Evolutionary conservation across 2,113 vertebrate species (phyloP).

Genomic region (Oreochromis tanganicae): DNA sequence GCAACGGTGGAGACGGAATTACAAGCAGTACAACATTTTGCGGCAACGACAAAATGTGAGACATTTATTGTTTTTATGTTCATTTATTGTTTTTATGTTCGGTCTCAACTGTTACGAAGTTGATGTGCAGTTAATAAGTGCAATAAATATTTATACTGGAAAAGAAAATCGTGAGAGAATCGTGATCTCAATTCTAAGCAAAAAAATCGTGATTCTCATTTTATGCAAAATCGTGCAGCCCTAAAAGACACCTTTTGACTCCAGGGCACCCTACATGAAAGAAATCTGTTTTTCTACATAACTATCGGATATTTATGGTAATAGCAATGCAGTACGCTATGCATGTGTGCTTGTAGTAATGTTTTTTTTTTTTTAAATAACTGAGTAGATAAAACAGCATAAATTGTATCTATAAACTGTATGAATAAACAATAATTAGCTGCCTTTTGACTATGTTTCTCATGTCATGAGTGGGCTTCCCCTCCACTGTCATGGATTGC

Average conservation of each 20-base stretch:
- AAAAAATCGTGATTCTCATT: too few relatives aligned
- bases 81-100: too few relatives aligned
- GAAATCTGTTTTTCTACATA: not conserved
- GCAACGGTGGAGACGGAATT: too few relatives aligned
- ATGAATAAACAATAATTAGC: not conserved
- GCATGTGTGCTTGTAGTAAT: not conserved
- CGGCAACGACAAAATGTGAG: too few relatives aligned
- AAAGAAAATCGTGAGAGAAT: too few relatives aligned
- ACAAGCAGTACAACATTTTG: too few relatives aligned
- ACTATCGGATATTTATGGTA: not conserved
- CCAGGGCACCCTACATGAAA: not conserved
- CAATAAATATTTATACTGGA: too few relatives aligned
- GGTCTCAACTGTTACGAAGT: too few relatives aligned
- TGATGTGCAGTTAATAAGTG: too few relatives aligned
- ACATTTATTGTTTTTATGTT: too few relatives aligned
- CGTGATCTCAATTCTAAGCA: too few relatives aligned
- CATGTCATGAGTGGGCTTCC: not conserved
- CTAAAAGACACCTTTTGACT: not conserved
- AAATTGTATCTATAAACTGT: not conserved
- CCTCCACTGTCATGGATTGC: not conserved
- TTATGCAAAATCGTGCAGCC: too few relatives aligned
- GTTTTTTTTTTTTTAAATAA: not conserved
- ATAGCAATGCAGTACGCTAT: not conserved
- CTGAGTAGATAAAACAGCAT: rapidly evolving
- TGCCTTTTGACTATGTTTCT: not conserved